Percentiles rank a stretch among this genome's conserved stretches.
Conservation (phyloP, 2,113 vertebrate species). For the Panthera tigris region DNA sequence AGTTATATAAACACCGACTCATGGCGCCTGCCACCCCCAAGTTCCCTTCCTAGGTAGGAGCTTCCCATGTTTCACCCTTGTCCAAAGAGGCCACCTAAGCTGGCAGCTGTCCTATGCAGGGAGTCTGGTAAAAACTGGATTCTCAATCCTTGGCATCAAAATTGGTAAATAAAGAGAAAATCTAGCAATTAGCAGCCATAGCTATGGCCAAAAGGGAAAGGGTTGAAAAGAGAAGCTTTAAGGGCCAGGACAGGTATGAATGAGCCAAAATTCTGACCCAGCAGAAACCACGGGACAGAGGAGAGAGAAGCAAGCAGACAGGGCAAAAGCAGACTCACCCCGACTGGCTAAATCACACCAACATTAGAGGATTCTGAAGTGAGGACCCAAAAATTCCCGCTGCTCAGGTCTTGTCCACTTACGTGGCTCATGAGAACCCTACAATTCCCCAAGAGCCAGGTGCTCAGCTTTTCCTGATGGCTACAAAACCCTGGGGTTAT, state of each 20-base stretch:
- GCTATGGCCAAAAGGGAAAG: background rate
- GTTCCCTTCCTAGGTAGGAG: background rate
- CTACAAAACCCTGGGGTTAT: background rate
- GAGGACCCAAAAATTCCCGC: background rate
- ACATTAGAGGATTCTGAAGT: background rate
- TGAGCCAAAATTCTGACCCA: background rate
- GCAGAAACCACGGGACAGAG: background rate
- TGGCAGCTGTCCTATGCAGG: background rate
- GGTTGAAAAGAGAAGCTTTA: background rate
- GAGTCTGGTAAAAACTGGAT: background rate
- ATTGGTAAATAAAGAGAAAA: background rate
- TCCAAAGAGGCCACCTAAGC: background rate
- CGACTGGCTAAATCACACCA: background rate
- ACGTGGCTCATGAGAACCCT: background rate
- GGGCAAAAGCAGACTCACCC: background rate
- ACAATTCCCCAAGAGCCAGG: background rate
- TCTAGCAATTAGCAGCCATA: background rate
- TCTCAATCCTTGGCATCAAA: background rate
- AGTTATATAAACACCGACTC: background rate
- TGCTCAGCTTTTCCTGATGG: background rate
- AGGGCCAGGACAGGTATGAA: background rate
- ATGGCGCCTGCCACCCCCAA: too few relatives aligned
- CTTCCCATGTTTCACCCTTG: background rate
- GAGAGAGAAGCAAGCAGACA: background rate
- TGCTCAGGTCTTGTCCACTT: background rate